phyloP scores from a whole-genome alignment of 1,140 invertebrate genomes.

The Drosophila ohnishii region DNA sequence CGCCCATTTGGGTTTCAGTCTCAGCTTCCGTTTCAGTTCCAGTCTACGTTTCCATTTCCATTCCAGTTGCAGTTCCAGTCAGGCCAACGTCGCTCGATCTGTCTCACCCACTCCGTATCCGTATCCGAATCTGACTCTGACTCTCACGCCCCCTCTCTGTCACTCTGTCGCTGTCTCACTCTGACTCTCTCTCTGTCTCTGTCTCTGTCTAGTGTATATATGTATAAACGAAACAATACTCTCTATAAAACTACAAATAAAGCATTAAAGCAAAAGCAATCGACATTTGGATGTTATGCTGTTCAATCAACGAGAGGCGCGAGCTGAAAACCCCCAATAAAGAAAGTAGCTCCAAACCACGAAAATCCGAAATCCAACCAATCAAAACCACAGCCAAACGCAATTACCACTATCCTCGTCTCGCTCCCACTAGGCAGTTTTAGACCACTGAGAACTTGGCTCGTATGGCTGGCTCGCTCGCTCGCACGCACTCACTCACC shows the following conservation, averaged over 20 bases:
- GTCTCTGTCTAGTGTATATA: constrained; percentile 54
- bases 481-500: constrained; percentile 54
- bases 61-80: constrained; percentile 23
- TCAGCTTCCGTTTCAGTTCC: constrained; percentile 28
- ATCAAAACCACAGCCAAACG: constrained; percentile 24
- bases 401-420: constrained; percentile 41
- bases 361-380: constrained; percentile 14
- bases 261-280: constrained; percentile 70
- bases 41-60: constrained; percentile 40
- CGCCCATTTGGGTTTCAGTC: constrained; percentile 28
- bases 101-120: constrained; percentile 22
- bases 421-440: constrained; percentile 43
- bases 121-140: constrained; percentile 3
- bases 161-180: constrained; percentile 26
- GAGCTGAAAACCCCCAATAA: constrained; percentile 24
- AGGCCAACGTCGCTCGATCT: constrained; percentile 32
- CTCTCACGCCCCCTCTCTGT: constrained; percentile 28
- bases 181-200: constrained; percentile 19
- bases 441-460: constrained; percentile 44
- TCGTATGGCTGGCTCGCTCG: constrained; percentile 56
- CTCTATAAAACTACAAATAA: constrained; percentile 55
- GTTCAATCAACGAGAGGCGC: constrained; percentile 67
- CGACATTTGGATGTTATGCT: constrained; percentile 83
- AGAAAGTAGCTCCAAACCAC: constrained; percentile 23
- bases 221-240: constrained; percentile 51